Percentiles rank a stretch among this genome's conserved stretches.
These are phyloP conservation scores for Mesocentrotus franciscanus DNA, from an alignment of 53 echinoderm and acorn worm genomes.

Conservation along the genomic window DNA sequence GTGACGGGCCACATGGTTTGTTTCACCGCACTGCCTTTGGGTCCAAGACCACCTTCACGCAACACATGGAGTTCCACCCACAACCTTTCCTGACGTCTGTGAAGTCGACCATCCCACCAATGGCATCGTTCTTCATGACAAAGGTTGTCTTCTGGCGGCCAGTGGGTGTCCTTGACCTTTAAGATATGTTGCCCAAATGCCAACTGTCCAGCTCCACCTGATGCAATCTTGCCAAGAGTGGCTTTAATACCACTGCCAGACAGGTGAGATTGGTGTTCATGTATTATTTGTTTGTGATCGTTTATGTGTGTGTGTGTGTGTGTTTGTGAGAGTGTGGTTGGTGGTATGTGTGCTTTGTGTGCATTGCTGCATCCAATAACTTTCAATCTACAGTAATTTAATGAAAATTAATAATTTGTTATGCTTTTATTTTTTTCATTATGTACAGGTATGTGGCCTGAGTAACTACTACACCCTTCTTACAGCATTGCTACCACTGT, in stretches of 20 bases:
- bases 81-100: conserved; percentile 67
- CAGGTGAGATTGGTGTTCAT: background rate
- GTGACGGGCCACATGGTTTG: conserved; percentile 71
- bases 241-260: conserved; percentile 58
- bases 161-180: conserved; percentile 64
- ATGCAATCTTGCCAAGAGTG: conserved; percentile 52
- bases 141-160: conserved; percentile 75
- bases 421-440: too few species aligned
- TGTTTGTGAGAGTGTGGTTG: background rate
- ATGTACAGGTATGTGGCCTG: too few species aligned
- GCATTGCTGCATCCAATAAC: background rate
- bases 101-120: conserved; percentile 55
- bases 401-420: too few species aligned
- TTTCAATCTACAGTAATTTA: too few species aligned
- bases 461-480: too few species aligned
- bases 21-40: too few species aligned
- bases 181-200: conserved; percentile 71
- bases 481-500: too few species aligned
- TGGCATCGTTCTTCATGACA: conserved; percentile 71
- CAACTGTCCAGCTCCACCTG: conserved; percentile 64
- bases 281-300: background rate
- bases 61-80: conserved; percentile 66
- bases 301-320: background rate
- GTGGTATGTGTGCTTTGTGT: background rate
- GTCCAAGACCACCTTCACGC: conserved; percentile 58